A percentile compares a stretch with the other conserved stretches of the same genome.
Evolutionary conservation across 2,113 vertebrate genomes (phyloP).

Genomic region (Buteo buteo): DNA sequence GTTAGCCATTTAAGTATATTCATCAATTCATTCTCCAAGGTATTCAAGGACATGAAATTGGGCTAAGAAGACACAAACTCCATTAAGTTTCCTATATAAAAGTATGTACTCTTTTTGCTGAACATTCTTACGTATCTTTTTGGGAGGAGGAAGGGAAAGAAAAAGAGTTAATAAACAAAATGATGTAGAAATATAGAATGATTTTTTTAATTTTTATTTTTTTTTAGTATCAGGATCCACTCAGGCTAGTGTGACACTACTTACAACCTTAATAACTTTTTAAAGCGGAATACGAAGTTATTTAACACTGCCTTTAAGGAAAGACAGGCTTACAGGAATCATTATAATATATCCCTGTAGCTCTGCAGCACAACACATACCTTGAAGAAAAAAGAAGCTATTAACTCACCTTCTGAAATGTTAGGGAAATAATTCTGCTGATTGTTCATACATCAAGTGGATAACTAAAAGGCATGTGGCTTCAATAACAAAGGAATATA

Average conservation of each 20-base stretch:
- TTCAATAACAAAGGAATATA: not conserved
- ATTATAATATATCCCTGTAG: not conserved
- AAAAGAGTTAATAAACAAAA: not conserved
- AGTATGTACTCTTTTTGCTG: not conserved
- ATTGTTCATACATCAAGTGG: not conserved
- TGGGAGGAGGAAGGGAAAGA: not conserved
- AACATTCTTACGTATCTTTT: not conserved
- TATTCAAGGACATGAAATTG: not conserved
- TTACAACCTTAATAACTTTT: not conserved
- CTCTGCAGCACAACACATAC: not conserved
- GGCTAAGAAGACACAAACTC: not conserved
- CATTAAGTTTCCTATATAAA: not conserved
- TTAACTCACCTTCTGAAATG: not conserved
- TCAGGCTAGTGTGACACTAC: not conserved
- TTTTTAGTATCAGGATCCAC: not conserved
- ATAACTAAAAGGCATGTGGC: not conserved
- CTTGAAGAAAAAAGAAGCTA: not conserved
- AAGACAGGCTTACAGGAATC: not conserved
- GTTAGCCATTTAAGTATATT: not conserved
- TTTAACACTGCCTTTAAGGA: not conserved
- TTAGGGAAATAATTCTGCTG: not conserved
- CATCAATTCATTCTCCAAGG: not conserved
- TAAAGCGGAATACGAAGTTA: not conserved
- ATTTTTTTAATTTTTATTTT: not conserved
- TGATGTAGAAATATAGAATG: not conserved